Conservation (phyloP, 2,888 invertebrate genomes). For the Cyclophora albipunctata region DNA sequence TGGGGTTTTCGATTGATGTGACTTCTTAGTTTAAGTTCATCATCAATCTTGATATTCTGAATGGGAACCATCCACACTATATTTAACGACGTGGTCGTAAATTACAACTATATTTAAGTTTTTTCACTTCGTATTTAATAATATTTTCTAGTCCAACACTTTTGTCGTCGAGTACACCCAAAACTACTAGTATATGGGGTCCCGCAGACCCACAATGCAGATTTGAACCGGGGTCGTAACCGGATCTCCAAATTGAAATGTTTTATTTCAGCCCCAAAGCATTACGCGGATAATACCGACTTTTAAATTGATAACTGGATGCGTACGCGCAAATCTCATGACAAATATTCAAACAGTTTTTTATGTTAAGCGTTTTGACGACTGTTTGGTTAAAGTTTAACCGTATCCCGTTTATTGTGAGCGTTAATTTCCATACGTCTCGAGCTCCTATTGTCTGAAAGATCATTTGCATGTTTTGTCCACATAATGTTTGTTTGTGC, state of each 20-base stretch:
- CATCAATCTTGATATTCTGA: too few relatives aligned
- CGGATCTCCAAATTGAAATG: constrained; percentile 75
- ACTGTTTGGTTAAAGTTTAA: constrained; percentile 68
- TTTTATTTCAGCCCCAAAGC: constrained; percentile 65
- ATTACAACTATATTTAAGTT: too few relatives aligned
- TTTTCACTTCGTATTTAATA: too few relatives aligned
- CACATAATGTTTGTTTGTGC: constrained; percentile 46
- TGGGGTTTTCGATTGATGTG: too few relatives aligned
- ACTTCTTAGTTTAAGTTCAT: too few relatives aligned
- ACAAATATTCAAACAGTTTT: constrained; percentile 36
- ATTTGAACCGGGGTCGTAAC: constrained; percentile 67
- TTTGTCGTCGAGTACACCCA: constrained; percentile 42
- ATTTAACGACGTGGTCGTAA: too few relatives aligned
- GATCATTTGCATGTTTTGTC: constrained; percentile 46
- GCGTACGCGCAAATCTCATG: constrained; percentile 49
- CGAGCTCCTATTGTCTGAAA: constrained; percentile 24
- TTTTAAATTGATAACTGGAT: constrained; percentile 72
- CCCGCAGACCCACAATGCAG: constrained; percentile 69
- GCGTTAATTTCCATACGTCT: constrained; percentile 50
- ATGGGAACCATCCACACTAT: too few relatives aligned
- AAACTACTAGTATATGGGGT: constrained; percentile 66
- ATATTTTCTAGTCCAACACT: not conserved
- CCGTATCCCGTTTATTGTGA: constrained; percentile 55
- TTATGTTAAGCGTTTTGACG: constrained; percentile 31
- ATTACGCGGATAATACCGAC: constrained; percentile 64